phyloP scores from a whole-genome alignment of 2,113 vertebrate species.

The Eptesicus fuscus region DNA sequence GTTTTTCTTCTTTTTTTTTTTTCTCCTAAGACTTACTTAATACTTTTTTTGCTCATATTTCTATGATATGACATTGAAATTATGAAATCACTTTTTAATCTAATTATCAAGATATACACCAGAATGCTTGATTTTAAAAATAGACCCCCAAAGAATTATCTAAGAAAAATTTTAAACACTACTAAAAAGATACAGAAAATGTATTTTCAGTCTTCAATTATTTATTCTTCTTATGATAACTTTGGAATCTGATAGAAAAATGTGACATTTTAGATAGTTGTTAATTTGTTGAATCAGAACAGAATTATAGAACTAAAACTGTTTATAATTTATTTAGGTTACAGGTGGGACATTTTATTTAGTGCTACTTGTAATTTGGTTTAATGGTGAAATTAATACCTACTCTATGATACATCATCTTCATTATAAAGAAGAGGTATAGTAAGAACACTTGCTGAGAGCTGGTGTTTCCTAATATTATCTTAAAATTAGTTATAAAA shows the following conservation, averaged over 20 bases:
- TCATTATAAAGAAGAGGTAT: background rate
- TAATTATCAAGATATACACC: background rate
- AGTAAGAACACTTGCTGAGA: background rate
- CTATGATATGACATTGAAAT: background rate
- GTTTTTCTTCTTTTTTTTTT: background rate
- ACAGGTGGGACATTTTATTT: background rate
- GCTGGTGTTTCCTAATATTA: background rate
- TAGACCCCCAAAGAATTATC: background rate
- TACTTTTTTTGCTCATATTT: background rate
- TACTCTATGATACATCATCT: background rate
- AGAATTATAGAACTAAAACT: background rate
- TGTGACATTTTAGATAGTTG: background rate
- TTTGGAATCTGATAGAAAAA: background rate
- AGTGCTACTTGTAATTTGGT: background rate
- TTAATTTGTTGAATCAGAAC: background rate
- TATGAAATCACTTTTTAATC: background rate
- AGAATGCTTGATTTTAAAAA: slow-evolving; percentile 7
- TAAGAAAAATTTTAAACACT: background rate
- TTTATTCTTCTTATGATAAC: background rate
- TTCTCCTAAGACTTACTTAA: background rate
- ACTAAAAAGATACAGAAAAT: background rate
- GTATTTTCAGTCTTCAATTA: background rate
- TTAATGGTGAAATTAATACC: background rate
- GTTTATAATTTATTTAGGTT: background rate
- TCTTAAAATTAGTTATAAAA: background rate